Conservation (phyloP, 1,140 invertebrate genomes). For the Hycleus cichorii region DNA sequence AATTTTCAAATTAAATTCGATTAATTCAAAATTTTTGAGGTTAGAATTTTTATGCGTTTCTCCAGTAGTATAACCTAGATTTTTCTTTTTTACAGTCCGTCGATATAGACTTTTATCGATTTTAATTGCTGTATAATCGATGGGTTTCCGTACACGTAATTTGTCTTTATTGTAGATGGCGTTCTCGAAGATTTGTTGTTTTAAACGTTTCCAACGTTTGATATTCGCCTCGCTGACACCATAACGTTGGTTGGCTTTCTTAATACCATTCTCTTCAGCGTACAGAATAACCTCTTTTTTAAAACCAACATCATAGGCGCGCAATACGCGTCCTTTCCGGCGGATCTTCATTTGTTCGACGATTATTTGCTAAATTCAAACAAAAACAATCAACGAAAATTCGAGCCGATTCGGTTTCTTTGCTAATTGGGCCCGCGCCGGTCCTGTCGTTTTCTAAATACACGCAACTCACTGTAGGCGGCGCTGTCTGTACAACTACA, state of each 20-base stretch:
- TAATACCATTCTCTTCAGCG: constrained; percentile 28
- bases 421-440: no score
- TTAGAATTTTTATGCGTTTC: no score
- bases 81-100: neutral
- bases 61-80: neutral
- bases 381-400: no score
- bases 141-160: neutral
- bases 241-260: constrained; percentile 25
- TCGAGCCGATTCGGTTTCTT: no score
- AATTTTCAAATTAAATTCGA: neutral
- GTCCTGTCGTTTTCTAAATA: no score
- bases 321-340: neutral
- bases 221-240: constrained; percentile 31
- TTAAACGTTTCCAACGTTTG: constrained; percentile 28
- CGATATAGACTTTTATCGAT: neutral
- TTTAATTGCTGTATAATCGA: constrained; percentile 4
- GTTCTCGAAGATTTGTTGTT: constrained; percentile 20
- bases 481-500: neutral
- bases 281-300: constrained; percentile 32
- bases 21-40: no score
- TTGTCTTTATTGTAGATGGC: constrained; percentile 5
- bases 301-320: constrained; percentile 27
- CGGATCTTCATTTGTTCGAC: no score
- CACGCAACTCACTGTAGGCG: no score
- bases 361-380: no score